phyloP scores from a whole-genome alignment of 2,113 vertebrate genomes.

The Herpailurus yagouaroundi region DNA sequence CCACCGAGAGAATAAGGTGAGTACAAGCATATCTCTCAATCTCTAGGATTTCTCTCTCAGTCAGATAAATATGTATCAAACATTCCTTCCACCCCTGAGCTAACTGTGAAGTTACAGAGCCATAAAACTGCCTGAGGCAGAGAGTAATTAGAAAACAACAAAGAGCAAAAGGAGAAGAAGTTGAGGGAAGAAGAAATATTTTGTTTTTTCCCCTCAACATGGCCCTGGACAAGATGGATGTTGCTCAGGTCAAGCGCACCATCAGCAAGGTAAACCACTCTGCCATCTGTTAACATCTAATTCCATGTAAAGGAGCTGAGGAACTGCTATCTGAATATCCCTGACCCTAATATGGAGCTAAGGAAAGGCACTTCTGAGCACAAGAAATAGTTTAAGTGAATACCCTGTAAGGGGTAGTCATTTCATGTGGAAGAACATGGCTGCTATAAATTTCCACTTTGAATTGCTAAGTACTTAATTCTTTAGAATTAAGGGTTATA shows the following conservation, averaged over 20 bases:
- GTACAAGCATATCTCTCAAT: background rate
- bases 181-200: background rate
- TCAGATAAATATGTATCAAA: background rate
- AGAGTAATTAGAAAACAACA: background rate
- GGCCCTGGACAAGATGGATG: background rate
- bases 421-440: background rate
- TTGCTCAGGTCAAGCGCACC: background rate
- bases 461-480: background rate
- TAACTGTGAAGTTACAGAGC: background rate
- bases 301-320: background rate
- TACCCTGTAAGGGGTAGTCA: background rate
- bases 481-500: background rate
- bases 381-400: background rate
- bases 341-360: background rate
- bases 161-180: background rate
- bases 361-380: background rate
- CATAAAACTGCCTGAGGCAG: background rate
- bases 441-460: background rate
- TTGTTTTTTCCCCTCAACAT: background rate
- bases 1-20: background rate
- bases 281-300: background rate
- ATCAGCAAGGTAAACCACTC: fast-evolving
- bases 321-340: background rate
- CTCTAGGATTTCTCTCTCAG: background rate
- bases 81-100: background rate